Percentiles rank a stretch among this genome's conserved stretches.
Conservation (phyloP, 2,797 vertebrate species). For the Oreortyx pictus region DNA sequence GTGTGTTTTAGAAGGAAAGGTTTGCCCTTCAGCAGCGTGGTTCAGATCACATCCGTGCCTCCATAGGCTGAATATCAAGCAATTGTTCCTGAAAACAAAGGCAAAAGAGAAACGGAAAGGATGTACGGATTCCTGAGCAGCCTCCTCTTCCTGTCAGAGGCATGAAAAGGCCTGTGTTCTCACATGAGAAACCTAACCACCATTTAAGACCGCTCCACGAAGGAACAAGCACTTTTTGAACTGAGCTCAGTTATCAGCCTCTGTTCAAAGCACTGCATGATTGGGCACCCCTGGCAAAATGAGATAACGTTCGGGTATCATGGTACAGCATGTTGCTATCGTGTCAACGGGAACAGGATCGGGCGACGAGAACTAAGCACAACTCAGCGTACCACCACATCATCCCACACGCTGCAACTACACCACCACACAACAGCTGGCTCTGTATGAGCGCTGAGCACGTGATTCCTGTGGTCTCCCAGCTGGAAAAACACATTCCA, state of each 20-base stretch:
- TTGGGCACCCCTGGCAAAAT: not conserved
- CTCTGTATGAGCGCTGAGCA: not conserved
- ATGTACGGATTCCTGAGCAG: not conserved
- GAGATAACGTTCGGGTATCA: accelerated
- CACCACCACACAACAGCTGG: not conserved
- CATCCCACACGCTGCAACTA: not conserved
- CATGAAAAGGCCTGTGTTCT: not conserved
- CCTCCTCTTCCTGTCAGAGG: not conserved
- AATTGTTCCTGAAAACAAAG: conserved; percentile 4
- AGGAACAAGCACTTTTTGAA: not conserved
- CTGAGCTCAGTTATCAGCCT: not conserved
- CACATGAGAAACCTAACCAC: not conserved
- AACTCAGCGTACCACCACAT: not conserved
- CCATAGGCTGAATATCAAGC: not conserved
- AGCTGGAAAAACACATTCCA: not conserved
- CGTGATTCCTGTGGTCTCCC: not conserved
- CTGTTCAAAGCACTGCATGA: not conserved
- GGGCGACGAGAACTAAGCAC: not conserved
- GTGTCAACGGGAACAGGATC: not conserved
- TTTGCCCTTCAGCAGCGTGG: not conserved
- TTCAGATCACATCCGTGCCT: not conserved
- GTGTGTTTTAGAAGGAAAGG: not conserved
- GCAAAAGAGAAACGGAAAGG: not conserved
- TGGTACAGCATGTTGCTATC: not conserved
- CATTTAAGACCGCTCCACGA: not conserved